Evolutionary conservation across 2,888 invertebrate species (phyloP).

Genomic region (Brachylomia viminalis): DNA sequence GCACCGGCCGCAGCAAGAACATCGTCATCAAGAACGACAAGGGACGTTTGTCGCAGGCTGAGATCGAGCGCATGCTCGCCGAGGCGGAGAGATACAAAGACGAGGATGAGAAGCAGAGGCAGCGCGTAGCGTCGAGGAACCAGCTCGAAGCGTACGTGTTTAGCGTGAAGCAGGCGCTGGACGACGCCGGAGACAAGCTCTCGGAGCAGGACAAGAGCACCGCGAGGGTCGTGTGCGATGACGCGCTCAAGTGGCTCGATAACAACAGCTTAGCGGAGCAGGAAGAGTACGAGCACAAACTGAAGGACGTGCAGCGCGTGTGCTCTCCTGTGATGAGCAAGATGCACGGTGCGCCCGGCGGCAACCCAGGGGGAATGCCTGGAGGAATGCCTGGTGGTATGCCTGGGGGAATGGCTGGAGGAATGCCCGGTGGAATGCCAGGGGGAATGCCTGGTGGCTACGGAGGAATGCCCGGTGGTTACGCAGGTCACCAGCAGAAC

Average conservation of each 20-base stretch:
- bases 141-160: slow-evolving; percentile 93
- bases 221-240: slow-evolving; percentile 89
- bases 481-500: slow-evolving; percentile 59
- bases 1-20: slow-evolving; percentile 92
- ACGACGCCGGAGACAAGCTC: slow-evolving; percentile 91
- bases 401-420: slow-evolving; percentile 59
- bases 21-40: slow-evolving; percentile 96
- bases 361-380: slow-evolving; percentile 60
- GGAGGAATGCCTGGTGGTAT: slow-evolving; percentile 46
- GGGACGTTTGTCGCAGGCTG: slow-evolving; percentile 94
- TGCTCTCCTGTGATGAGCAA: slow-evolving; percentile 91
- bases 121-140: slow-evolving; percentile 93
- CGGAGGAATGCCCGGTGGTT: slow-evolving; percentile 39
- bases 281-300: slow-evolving; percentile 91
- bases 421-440: slow-evolving; percentile 8
- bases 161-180: slow-evolving; percentile 92
- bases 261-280: slow-evolving; percentile 92
- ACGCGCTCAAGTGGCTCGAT: slow-evolving; percentile 93
- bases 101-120: slow-evolving; percentile 93
- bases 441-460: slow-evolving; percentile 50
- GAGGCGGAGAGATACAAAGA: slow-evolving; percentile 94
- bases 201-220: slow-evolving; percentile 91
- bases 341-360: slow-evolving; percentile 90
- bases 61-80: slow-evolving; percentile 94
- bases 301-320: slow-evolving; percentile 90